Evolutionary conservation across 2,797 vertebrate species (phyloP).

Genomic region (Furcifer pardalis): DNA sequence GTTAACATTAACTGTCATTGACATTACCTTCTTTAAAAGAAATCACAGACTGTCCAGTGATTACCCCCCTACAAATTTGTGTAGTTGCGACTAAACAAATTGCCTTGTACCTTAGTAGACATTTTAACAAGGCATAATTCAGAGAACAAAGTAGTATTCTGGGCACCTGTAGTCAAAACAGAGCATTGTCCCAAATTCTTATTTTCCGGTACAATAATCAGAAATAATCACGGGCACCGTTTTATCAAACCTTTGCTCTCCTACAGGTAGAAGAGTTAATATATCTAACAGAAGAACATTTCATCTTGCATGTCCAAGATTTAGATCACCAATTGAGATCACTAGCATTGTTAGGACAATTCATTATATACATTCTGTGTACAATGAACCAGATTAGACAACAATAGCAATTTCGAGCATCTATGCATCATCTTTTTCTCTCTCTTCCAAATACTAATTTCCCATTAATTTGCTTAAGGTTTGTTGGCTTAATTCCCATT

Average conservation of each 20-base stretch:
- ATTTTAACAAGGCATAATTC: neutral
- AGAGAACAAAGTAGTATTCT: neutral
- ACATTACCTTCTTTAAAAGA: conserved; percentile 15
- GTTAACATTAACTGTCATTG: conserved; percentile 20
- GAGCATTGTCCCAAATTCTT: neutral
- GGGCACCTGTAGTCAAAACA: neutral
- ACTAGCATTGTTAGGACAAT: neutral
- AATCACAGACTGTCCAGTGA: conserved; percentile 1
- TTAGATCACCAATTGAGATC: neutral
- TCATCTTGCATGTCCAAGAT: neutral
- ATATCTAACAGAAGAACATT: neutral
- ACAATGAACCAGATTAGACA: neutral
- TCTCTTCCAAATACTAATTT: too few relatives aligned
- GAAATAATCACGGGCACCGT: neutral
- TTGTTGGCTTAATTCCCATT: neutral
- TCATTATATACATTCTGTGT: neutral
- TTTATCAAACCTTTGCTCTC: neutral
- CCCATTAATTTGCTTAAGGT: neutral
- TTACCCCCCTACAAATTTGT: neutral
- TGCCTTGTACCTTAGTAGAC: neutral
- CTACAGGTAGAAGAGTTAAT: neutral
- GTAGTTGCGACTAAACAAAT: neutral
- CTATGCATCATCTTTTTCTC: neutral
- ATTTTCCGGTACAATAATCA: neutral
- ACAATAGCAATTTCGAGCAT: neutral